Evolutionary conservation across 2,113 vertebrate species (phyloP).

Genomic region (Tichodroma muraria): DNA sequence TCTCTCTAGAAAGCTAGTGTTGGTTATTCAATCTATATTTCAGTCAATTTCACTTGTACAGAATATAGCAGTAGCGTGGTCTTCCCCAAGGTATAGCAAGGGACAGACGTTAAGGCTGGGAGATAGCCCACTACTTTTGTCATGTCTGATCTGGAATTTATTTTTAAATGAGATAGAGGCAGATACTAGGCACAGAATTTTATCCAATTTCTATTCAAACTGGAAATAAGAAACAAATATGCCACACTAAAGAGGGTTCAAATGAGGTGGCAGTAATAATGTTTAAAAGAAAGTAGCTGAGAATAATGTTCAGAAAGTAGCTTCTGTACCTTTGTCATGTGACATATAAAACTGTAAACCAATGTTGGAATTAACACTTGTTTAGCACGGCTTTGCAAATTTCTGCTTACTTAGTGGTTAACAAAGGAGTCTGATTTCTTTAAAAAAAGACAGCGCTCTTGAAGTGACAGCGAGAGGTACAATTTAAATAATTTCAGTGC

Average conservation of each 20-base stretch:
- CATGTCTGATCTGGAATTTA: background rate
- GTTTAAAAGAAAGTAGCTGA: background rate
- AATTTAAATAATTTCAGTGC: fast-evolving
- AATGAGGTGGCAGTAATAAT: background rate
- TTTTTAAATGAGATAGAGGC: background rate
- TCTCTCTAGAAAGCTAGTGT: background rate
- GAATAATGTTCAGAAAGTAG: background rate
- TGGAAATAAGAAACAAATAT: background rate
- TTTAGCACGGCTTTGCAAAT: background rate
- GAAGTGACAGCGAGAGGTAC: background rate
- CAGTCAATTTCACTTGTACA: background rate
- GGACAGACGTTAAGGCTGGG: background rate
- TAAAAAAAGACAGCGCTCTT: background rate
- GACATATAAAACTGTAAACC: background rate
- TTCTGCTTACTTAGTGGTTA: background rate
- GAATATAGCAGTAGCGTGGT: background rate
- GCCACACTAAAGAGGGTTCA: background rate
- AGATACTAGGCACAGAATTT: background rate
- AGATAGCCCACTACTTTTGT: background rate
- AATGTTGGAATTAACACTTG: background rate
- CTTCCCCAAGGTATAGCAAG: background rate
- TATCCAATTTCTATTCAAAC: background rate
- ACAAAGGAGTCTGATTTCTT: background rate
- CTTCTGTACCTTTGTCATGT: background rate
- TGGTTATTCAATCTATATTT: background rate